A percentile compares a stretch with the other conserved stretches of the same genome.
phyloP scores from a whole-genome alignment of 2,113 vertebrate species.

The Ovis canadensis region DNA sequence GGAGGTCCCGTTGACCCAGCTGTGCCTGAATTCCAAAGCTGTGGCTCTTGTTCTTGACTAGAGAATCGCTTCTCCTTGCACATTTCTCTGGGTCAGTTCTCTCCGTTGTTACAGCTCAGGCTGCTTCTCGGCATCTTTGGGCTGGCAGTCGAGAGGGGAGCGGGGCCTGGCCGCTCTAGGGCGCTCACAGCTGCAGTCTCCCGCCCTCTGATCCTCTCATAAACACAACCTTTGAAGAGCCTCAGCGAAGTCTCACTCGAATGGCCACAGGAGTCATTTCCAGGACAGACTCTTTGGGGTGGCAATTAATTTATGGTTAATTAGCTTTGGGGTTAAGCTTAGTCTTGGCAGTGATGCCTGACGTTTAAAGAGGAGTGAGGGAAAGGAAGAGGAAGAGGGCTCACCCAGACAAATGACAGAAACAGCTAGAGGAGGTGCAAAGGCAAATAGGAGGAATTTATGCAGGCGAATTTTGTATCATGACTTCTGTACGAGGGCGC shows the following conservation, averaged over 20 bases:
- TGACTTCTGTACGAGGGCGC: neutral
- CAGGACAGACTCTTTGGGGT: neutral
- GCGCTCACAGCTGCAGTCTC: neutral
- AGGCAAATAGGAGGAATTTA: neutral
- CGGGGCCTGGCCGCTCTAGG: accelerated
- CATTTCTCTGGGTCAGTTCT: neutral
- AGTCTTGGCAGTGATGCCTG: neutral
- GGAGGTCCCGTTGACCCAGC: neutral
- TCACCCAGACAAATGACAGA: neutral
- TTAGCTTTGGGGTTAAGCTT: neutral
- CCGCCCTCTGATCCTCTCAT: neutral
- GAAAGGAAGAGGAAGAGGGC: neutral
- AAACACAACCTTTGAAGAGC: neutral
- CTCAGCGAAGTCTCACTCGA: neutral
- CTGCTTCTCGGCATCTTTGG: accelerated
- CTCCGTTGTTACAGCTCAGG: neutral
- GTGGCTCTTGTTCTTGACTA: neutral
- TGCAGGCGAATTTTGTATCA: accelerated
- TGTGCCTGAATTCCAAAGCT: neutral
- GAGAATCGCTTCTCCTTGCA: neutral
- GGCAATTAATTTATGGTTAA: neutral
- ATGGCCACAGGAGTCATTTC: neutral
- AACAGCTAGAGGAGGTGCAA: accelerated
- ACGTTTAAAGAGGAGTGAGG: neutral
- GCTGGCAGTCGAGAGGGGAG: accelerated